Base-by-base conservation (phyloP, 2,113 vertebrate species). In the Sander vitreus region DNA sequence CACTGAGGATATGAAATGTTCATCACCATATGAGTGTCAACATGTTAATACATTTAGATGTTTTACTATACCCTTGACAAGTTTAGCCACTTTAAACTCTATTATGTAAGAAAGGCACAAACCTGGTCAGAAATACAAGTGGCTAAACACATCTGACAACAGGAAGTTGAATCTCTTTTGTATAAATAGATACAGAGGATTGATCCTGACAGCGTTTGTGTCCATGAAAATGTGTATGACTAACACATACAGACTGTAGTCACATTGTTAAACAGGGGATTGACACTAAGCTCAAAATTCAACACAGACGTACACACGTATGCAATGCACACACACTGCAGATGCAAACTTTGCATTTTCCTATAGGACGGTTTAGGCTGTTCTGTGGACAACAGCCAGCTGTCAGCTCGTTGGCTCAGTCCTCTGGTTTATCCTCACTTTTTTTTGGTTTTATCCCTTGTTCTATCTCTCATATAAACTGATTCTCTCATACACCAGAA, bases 301-400 rank as follows among this genome's bases (percentile, higher is more conserved):
- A 66, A 39, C 36, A 79, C n/a, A 59, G 1, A 55, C 23, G 12
- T 16, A 47, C n/a, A 65, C 75, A 78, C 25, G 39, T 16, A 33
- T 9, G 12, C 57, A 45, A 33, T 14, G 25, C 45, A 36, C 16
- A 70, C 33, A 72, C 33, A 65, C 9, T 75, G 18, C 59, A 77
- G n/a, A 58, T 76, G 48, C 67, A 79, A 70, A 80, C 48, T 47
- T 73, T 60, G 54, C 84, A 80, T 36, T 74, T 74, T 73, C 68
- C 72, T 76, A 1, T 5, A 54, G 60, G 73, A 51, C 5, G 47
- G 59, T 62, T 84, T 51, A 12, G 55, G 39, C 39, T 48, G 18
- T 74, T 72, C 25, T 75, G 50, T 81, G 85, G 80, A 81, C 71
- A 59, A n/a, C 10, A 74, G 53, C 64, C 69, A 76, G 77, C 73